Evolutionary conservation across 2,797 vertebrate species (phyloP).

Genomic region (Dicrostonyx torquatus): DNA sequence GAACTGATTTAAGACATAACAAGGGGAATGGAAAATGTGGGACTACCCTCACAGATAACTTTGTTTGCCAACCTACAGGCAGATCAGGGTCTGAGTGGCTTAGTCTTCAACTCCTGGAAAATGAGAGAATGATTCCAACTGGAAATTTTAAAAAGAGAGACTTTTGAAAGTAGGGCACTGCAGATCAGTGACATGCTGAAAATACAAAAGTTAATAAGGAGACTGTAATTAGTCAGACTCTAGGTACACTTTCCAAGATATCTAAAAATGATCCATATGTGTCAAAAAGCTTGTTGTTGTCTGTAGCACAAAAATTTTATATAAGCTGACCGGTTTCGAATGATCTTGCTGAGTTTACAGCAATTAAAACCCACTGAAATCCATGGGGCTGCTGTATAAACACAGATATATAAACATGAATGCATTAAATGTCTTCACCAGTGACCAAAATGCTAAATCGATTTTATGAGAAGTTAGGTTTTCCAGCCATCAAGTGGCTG

Average conservation of each 20-base stretch:
- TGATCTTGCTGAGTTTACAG: conserved; percentile 35
- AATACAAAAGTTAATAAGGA: conserved; percentile 18
- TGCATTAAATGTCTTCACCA: conserved; percentile 85
- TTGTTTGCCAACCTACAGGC: conserved; percentile 77
- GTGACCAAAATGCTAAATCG: conserved; percentile 88
- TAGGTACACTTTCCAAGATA: not conserved
- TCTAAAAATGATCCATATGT: not conserved
- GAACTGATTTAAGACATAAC: conserved; percentile 78
- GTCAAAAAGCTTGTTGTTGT: not conserved
- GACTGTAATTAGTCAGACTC: not conserved
- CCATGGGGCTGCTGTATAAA: conserved; percentile 72
- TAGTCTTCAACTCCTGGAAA: conserved; percentile 77
- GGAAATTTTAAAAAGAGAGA: conserved; percentile 52
- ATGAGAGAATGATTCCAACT: conserved; percentile 72
- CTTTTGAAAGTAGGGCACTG: conserved; percentile 71
- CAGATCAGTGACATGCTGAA: conserved; percentile 10
- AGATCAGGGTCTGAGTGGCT: conserved; percentile 82
- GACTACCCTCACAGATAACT: conserved; percentile 70
- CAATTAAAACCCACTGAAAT: conserved; percentile 65
- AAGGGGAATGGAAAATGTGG: conserved; percentile 79
- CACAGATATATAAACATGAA: conserved; percentile 83
- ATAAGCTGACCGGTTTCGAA: not conserved
- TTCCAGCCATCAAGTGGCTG: conserved; percentile 88
- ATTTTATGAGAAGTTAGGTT: conserved; percentile 89
- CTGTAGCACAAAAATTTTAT: not conserved